phyloP scores from a whole-genome alignment of 2,797 vertebrate species.

The Caiman crocodilus region DNA sequence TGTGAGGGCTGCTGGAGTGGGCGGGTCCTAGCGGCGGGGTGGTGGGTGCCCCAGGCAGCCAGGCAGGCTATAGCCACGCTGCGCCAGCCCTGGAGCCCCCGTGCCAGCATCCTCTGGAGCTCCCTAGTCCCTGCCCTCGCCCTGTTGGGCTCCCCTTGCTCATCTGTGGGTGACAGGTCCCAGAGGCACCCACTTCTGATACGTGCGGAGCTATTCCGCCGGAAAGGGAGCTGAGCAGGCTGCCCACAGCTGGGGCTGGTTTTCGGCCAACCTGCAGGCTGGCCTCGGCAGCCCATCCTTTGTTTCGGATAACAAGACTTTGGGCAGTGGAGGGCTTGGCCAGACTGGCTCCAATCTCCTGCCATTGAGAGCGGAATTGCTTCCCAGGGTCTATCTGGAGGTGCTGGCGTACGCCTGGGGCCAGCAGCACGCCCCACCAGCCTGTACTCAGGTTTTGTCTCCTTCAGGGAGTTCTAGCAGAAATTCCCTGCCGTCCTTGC shows the following conservation, averaged over 20 bases:
- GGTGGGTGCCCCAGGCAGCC: not conserved
- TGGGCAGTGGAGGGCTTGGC: too few relatives aligned
- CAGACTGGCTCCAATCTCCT: not conserved
- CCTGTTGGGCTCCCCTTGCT: too few relatives aligned
- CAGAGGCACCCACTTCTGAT: too few relatives aligned
- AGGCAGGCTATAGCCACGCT: not conserved
- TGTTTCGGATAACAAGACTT: too few relatives aligned
- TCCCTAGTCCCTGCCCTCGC: not conserved
- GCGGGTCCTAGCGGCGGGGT: not conserved
- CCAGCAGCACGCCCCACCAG: not conserved
- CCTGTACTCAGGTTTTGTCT: not conserved
- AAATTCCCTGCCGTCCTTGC: not conserved
- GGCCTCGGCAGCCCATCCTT: too few relatives aligned
- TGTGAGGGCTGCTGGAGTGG: not conserved
- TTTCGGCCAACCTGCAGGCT: too few relatives aligned
- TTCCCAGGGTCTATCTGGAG: not conserved
- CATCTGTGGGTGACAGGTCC: too few relatives aligned
- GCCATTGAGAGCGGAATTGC: not conserved
- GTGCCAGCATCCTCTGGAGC: not conserved
- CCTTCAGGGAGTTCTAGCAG: not conserved
- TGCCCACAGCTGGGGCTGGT: too few relatives aligned
- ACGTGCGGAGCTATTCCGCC: too few relatives aligned
- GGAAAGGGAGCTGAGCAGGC: too few relatives aligned
- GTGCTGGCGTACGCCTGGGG: not conserved
- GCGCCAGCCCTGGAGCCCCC: not conserved